phyloP scores from a whole-genome alignment of 2,113 vertebrate species.

The Oncorhynchus mykiss region DNA sequence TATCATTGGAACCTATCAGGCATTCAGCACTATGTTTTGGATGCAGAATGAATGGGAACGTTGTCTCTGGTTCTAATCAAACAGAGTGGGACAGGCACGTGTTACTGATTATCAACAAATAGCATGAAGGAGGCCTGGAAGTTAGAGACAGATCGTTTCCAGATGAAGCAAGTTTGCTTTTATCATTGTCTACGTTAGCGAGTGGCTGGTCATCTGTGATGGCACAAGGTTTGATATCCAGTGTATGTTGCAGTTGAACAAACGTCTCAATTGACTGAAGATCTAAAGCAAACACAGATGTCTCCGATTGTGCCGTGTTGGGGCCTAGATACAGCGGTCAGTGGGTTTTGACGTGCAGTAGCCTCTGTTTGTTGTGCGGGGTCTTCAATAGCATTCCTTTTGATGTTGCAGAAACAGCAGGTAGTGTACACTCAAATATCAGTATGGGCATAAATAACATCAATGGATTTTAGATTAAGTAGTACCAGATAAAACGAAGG shows the following conservation, averaged over 20 bases:
- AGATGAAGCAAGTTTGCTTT: slow-evolving; percentile 51
- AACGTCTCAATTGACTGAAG: slow-evolving; percentile 26
- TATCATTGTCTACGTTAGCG: slow-evolving; percentile 45
- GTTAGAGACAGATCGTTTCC: slow-evolving; percentile 45
- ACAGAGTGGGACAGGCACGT: slow-evolving; percentile 37
- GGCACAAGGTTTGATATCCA: slow-evolving; percentile 13
- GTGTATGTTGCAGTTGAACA: slow-evolving; percentile 49
- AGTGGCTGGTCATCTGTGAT: slow-evolving; percentile 37
- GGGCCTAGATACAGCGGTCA: too few species aligned
- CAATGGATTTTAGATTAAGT: too few species aligned
- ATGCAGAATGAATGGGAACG: slow-evolving; percentile 44
- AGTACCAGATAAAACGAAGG: too few species aligned
- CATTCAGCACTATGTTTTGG: slow-evolving; percentile 1
- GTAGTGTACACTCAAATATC: too few species aligned
- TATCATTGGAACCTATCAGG: slow-evolving; percentile 50
- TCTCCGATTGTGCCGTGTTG: slow-evolving; percentile 34
- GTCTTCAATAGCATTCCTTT: too few species aligned
- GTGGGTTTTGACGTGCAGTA: too few species aligned
- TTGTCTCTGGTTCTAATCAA: slow-evolving; percentile 58
- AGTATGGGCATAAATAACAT: too few species aligned
- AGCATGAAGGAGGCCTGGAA: slow-evolving; percentile 24
- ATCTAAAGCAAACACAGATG: slow-evolving; percentile 46
- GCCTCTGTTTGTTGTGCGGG: too few species aligned
- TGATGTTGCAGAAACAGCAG: too few species aligned
- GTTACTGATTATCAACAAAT: slow-evolving; percentile 63